phyloP scores from a whole-genome alignment of 2,797 vertebrate species.

The Carapus acus region DNA sequence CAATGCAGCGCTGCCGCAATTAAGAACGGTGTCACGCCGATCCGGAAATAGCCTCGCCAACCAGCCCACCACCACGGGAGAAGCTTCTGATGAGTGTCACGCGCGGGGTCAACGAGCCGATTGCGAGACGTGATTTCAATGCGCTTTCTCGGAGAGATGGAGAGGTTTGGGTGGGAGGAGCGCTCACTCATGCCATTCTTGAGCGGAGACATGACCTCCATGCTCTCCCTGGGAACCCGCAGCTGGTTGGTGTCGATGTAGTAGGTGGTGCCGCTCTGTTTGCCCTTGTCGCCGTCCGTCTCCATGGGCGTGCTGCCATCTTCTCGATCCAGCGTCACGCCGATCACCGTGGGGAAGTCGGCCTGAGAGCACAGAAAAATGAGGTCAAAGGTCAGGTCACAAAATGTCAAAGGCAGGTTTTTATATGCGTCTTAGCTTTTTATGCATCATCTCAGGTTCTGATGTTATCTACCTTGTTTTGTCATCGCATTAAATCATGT shows the following conservation, averaged over 20 bases:
- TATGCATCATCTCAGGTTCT: no score
- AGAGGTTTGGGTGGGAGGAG: background rate
- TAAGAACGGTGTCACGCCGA: conserved; percentile 59
- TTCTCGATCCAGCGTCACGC: conserved; percentile 89
- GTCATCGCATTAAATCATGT: no score
- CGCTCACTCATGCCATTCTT: conserved; percentile 98
- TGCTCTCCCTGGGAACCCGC: conserved; percentile 91
- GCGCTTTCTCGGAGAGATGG: no score
- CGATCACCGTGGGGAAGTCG: conserved; percentile 98
- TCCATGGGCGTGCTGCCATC: conserved; percentile 96
- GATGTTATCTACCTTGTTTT: no score
- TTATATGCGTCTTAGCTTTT: no score
- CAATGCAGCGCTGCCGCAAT: conserved; percentile 51
- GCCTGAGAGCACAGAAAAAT: conserved; percentile 71
- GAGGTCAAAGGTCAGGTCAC: conserved; percentile 13
- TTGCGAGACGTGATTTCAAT: background rate
- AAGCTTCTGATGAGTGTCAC: conserved; percentile 45
- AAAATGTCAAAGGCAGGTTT: no score
- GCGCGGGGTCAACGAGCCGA: conserved; percentile 35
- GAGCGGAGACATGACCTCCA: conserved; percentile 96
- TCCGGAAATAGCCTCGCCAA: conserved; percentile 59
- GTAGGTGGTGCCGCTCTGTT: conserved; percentile 89
- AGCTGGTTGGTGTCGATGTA: conserved; percentile 97
- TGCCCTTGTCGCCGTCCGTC: conserved; percentile 91
- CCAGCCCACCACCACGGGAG: conserved; percentile 42